These are phyloP conservation scores for Epinotia brunnichana DNA, from an alignment of 2,888 invertebrate genomes.

Conservation along the genomic window DNA sequence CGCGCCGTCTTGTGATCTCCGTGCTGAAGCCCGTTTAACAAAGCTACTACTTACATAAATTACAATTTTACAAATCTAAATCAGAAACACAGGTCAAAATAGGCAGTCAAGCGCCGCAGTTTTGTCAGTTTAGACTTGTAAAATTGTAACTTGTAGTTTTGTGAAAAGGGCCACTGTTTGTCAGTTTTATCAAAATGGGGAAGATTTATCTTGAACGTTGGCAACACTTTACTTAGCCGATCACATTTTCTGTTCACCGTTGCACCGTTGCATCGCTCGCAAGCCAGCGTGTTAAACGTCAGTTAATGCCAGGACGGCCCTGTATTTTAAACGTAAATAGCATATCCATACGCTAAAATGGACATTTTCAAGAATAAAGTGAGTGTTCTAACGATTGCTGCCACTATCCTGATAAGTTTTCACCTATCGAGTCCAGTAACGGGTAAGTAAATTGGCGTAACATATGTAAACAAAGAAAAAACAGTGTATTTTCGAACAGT, in stretches of 20 bases:
- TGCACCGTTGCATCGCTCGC: slow-evolving; percentile 19
- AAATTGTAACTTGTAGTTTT: too few species aligned
- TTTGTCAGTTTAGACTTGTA: too few species aligned
- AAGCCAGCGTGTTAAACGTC: slow-evolving; percentile 43
- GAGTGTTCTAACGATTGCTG: slow-evolving; percentile 31
- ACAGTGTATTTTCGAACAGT: slow-evolving; percentile 33
- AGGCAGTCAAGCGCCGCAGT: too few species aligned
- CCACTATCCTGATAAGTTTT: slow-evolving; percentile 22
- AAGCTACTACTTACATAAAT: too few species aligned
- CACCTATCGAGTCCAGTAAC: slow-evolving; percentile 2
- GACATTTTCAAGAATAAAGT: slow-evolving; percentile 34
- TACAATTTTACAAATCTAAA: too few species aligned
- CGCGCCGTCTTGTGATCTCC: too few species aligned
- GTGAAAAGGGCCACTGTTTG: too few species aligned
- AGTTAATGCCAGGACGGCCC: slow-evolving; percentile 38
- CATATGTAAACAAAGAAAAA: slow-evolving; percentile 41
- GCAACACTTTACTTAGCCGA: slow-evolving; percentile 13
- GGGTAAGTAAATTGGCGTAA: slow-evolving; percentile 21
- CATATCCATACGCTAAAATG: slow-evolving; percentile 34
- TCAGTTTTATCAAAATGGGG: neutral
- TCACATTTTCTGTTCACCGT: slow-evolving; percentile 14
- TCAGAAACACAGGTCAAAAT: too few species aligned
- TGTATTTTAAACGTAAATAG: slow-evolving; percentile 38
- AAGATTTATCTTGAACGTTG: neutral
- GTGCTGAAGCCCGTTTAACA: too few species aligned